phyloP scores from a whole-genome alignment of 2,113 vertebrate species.

The Formicarius rufipectus region DNA sequence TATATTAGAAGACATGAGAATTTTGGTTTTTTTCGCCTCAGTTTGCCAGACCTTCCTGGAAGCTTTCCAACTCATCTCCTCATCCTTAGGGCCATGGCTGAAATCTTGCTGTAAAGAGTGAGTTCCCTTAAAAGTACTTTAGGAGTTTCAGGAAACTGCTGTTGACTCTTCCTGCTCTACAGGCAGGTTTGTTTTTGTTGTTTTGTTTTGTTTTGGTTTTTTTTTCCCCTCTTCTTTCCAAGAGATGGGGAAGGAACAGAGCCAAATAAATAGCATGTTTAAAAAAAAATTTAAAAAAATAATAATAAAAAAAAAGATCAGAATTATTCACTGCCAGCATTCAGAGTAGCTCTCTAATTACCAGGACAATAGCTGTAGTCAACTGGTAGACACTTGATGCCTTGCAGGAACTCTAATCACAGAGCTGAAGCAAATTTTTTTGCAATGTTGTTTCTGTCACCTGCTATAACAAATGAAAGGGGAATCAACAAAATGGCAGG shows the following conservation, averaged over 20 bases:
- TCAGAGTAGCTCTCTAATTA: neutral
- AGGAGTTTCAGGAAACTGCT: neutral
- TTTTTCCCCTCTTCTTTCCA: neutral
- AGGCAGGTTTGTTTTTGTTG: neutral
- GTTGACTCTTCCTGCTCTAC: neutral
- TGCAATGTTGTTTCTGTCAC: neutral
- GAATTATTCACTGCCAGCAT: neutral
- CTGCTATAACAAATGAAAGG: neutral
- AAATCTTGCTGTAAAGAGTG: neutral
- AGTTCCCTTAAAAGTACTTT: neutral
- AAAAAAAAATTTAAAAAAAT: too few species aligned
- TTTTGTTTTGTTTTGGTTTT: too few species aligned
- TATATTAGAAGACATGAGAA: neutral
- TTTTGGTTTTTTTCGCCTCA: fast-evolving
- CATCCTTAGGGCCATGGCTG: neutral
- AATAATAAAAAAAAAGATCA: neutral
- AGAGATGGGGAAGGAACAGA: neutral
- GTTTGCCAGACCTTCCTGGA: neutral
- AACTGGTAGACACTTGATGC: neutral
- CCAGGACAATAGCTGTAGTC: neutral
- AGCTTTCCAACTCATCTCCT: neutral
- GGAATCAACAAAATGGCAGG: neutral
- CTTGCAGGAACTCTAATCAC: neutral
- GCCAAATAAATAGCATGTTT: neutral
- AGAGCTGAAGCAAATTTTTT: neutral